These are phyloP conservation scores for Puma concolor DNA, from an alignment of 2,113 vertebrate species.

Conservation along the genomic window DNA sequence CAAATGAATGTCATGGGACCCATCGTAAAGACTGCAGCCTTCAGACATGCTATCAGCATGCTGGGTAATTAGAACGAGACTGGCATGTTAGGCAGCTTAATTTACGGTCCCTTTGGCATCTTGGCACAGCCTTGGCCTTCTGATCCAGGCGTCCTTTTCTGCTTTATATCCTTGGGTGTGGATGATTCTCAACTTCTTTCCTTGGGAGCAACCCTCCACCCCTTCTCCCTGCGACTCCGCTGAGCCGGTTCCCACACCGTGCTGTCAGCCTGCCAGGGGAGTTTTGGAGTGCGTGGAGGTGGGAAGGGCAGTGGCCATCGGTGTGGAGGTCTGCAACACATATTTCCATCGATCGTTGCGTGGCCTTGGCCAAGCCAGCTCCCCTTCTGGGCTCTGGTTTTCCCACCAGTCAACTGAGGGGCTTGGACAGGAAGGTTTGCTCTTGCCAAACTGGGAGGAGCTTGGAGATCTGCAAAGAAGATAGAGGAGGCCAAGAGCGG, in stretches of 20 bases:
- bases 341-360: background rate
- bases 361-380: background rate
- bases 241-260: background rate
- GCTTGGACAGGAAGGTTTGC: background rate
- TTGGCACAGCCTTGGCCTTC: constrained; percentile 27
- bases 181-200: background rate
- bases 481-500: background rate
- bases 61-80: constrained; percentile 53
- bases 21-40: background rate
- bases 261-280: background rate
- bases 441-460: background rate
- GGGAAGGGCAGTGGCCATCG: background rate
- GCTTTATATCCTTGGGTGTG: constrained; percentile 34
- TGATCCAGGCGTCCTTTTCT: constrained; percentile 40
- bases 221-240: background rate
- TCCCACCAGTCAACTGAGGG: background rate
- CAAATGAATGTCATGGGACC: background rate
- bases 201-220: background rate
- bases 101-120: constrained; percentile 37
- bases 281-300: background rate
- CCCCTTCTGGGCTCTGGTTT: background rate
- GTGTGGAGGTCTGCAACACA: background rate
- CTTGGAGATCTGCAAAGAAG: background rate
- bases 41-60: background rate
- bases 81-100: constrained; percentile 25